Percentiles rank a stretch among this genome's conserved stretches.
phyloP scores from a whole-genome alignment of 2,888 invertebrate species.

The Acleris laterana region DNA sequence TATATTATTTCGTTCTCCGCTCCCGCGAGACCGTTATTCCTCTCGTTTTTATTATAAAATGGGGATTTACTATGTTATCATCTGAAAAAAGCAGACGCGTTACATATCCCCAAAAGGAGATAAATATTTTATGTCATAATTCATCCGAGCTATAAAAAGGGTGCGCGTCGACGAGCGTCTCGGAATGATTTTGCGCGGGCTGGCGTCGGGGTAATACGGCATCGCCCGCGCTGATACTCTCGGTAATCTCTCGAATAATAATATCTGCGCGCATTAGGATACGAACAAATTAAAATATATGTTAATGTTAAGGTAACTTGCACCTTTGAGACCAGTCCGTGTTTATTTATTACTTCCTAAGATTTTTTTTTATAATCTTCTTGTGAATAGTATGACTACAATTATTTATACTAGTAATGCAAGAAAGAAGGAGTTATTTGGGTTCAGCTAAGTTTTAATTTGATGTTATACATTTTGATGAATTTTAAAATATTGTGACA shows the following conservation, averaged over 20 bases:
- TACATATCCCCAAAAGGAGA: conserved; percentile 72
- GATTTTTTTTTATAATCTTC: no score
- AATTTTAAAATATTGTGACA: no score
- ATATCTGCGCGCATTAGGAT: conserved; percentile 33
- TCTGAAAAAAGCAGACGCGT: conserved; percentile 70
- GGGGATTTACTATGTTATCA: conserved; percentile 69
- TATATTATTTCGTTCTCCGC: conserved; percentile 47
- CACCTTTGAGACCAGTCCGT: no score
- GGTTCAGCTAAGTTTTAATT: no score
- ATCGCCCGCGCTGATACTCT: conserved; percentile 46
- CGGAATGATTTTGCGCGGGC: conserved; percentile 63
- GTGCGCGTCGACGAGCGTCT: conserved; percentile 63
- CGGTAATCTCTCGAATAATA: conserved; percentile 56
- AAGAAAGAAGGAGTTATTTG: no score
- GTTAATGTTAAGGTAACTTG: background rate
- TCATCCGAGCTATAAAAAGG: conserved; percentile 75
- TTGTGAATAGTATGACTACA: no score
- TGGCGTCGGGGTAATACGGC: conserved; percentile 53
- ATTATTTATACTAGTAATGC: no score
- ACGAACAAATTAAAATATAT: conserved; percentile 5
- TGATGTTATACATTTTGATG: no score
- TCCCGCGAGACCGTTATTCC: conserved; percentile 52
- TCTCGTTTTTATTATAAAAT: conserved; percentile 66
- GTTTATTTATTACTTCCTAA: no score
- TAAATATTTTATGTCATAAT: conserved; percentile 81